Base-by-base conservation (phyloP, 2,888 invertebrate genomes). In the Oligia strigilis region DNA sequence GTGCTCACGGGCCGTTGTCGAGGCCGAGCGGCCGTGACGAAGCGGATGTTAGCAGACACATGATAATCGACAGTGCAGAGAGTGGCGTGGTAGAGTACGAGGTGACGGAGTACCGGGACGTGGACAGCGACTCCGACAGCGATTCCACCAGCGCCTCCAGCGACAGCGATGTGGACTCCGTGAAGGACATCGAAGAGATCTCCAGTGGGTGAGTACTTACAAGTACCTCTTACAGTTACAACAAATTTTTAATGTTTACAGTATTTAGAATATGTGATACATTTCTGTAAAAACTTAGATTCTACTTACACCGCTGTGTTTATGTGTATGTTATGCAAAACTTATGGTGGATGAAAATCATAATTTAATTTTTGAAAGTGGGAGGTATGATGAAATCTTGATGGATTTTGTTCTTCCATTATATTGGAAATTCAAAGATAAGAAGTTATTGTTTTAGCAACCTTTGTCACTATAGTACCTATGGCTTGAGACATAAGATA, bases 1-100 rank as follows among this genome's bases (percentile, higher is more conserved):
- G 97, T 87, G 96, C 96, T 83, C 97, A 97, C 89, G 97, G 97
- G 8, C 97, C 97, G 8, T 83, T 96, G 87, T 93, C 95, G 76
- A 90, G 94, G 78, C 89, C 93, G 72, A 91, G 87, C 70, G 90
- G 81, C 52, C 87, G 90, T 72, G 94, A 94, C 83, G 95, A 95
- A 75, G 94, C 92, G 67, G 95, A 95, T 83, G 92, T 93, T 36
- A 94, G 93, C 9, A 93, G 95, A 83, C 96, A 96, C 81, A 97
- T 97, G 96, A 96, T 97, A 75, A 97, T 97, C 89, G 96, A 97
- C 90, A 94, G 93, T 88, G 92, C 92, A 43, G 96, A 96, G 78
- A 95, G 95, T 89, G 96, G 95, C 71, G 94, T 96, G 19, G 93
- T 96, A 80, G 96, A 97, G 77, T 97, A 97, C 81, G 96, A 96